Evolutionary conservation across 1,140 invertebrate genomes (phyloP), one percentile per base, ranked within the genome.

Genomic region (Diorhabda carinulata): DNA sequence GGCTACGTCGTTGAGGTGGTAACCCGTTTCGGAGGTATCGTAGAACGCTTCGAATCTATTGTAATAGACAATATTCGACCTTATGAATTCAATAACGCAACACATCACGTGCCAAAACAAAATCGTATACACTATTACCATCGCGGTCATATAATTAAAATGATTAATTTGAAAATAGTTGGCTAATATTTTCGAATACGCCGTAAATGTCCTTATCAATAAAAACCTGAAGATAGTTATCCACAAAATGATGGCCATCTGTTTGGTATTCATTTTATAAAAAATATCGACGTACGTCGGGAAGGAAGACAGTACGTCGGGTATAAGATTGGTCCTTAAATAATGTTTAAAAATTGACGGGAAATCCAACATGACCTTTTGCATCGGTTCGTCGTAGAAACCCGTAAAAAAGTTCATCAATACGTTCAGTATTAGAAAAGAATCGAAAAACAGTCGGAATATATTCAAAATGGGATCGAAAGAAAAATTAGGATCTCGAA

Each of bases 291-390:
- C 44, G 52, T 72, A 57, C 4, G 61, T 70, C 4, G 78, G 75
- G 43, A 74, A 64, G 42, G 75, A 73, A 8, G 73, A 75, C 6
- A 73, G 57, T 5, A 78, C 43, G 61, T 78, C 77, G 3, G 70
- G 41, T 7, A 78, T 42, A 9, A 78, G 73, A 43, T 43, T 65
- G 5, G 70, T 72, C 58, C 70, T 74, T 7, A 76, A 64, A 61
- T 78, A 77, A 59, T 77, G 69, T 65, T 76, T 78, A 59, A 65
- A 72, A 61, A 78, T 77, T 66, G 65, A 43, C 45, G 66, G 65
- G 25, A 47, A 61, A 45, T 74, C 65, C 25, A 78, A 57, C 4
- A 78, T 70, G 25, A 78, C 71, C 57, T 74, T 72, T 64, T 76
- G 76, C 59, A 73, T 72, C 6, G 71, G 70, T 59, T 74, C 73